phyloP scores from a whole-genome alignment of 2,888 invertebrate species.

The Ormyrus nitidulus region DNA sequence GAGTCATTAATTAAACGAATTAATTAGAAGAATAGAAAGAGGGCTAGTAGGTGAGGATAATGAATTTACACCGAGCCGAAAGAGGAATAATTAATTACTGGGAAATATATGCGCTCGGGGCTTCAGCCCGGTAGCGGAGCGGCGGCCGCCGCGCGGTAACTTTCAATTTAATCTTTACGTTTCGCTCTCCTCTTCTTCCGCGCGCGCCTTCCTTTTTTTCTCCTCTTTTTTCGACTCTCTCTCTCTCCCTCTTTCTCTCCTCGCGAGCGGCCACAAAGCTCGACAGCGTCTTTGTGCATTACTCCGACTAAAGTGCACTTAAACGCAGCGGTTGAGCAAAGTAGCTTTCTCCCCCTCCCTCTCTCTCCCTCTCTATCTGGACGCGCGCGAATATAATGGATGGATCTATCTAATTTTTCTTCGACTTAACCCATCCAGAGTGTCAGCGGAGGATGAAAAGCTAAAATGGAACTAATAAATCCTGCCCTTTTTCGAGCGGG shows the following conservation, averaged over 20 bases:
- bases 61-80: slow-evolving; percentile 21
- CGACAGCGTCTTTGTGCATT: slow-evolving; percentile 55
- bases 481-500: not conserved
- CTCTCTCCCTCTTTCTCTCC: not conserved
- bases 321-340: slow-evolving; percentile 54
- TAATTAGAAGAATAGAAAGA: slow-evolving; percentile 17
- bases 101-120: not conserved
- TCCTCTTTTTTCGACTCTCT: not conserved
- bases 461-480: slow-evolving; percentile 48
- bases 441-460: slow-evolving; percentile 11
- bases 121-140: not conserved
- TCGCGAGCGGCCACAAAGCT: slow-evolving; percentile 28
- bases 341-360: slow-evolving; percentile 23
- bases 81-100: slow-evolving; percentile 39
- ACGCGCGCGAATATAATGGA: slow-evolving; percentile 46
- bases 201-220: no score
- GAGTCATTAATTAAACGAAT: slow-evolving; percentile 39
- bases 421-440: slow-evolving; percentile 7
- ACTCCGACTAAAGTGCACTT: slow-evolving; percentile 60
- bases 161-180: slow-evolving; percentile 39
- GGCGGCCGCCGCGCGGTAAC: not conserved
- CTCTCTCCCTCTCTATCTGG: not conserved
- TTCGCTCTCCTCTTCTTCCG: slow-evolving; percentile 11
- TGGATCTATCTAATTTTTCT: slow-evolving; percentile 49
- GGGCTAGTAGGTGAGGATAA: slow-evolving; percentile 1